Percentiles rank a stretch among this genome's conserved stretches.
phyloP scores from a whole-genome alignment of 1,140 invertebrate genomes.

The Drosophila virilis region DNA sequence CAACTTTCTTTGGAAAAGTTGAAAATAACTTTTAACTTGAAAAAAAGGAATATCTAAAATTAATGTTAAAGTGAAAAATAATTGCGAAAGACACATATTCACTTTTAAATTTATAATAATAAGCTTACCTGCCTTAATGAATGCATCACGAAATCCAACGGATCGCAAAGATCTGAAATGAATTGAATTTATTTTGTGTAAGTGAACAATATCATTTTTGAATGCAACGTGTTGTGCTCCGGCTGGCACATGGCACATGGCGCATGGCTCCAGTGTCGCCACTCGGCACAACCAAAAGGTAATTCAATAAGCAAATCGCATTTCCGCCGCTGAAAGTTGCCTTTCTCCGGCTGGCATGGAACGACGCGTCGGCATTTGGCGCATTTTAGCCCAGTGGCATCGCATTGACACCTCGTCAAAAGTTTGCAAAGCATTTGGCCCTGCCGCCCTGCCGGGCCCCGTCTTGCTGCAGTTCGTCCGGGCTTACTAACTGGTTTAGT shows the following conservation, averaged over 20 bases:
- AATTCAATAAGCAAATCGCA: constrained; percentile 79
- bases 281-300: constrained; percentile 27
- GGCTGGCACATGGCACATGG: not conserved
- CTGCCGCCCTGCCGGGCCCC: not conserved
- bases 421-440: constrained; percentile 55
- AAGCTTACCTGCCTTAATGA: too few relatives aligned
- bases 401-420: constrained; percentile 79
- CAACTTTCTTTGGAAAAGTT: too few relatives aligned
- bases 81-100: too few relatives aligned
- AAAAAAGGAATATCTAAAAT: too few relatives aligned
- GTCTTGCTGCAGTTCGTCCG: constrained; percentile 7
- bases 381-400: constrained; percentile 36
- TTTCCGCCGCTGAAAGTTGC: constrained; percentile 68
- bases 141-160: not conserved
- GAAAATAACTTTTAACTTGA: too few relatives aligned
- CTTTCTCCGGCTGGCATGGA: not conserved
- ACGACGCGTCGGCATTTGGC: constrained; percentile 5
- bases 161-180: not conserved
- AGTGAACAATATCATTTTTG: constrained; percentile 36
- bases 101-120: too few relatives aligned
- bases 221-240: constrained; percentile 26
- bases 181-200: constrained; percentile 22
- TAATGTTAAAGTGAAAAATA: too few relatives aligned
- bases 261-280: constrained; percentile 6
- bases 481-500: constrained; percentile 73